Evolutionary conservation across 2,888 invertebrate species (phyloP).

Genomic region (Coenonympha arcania): DNA sequence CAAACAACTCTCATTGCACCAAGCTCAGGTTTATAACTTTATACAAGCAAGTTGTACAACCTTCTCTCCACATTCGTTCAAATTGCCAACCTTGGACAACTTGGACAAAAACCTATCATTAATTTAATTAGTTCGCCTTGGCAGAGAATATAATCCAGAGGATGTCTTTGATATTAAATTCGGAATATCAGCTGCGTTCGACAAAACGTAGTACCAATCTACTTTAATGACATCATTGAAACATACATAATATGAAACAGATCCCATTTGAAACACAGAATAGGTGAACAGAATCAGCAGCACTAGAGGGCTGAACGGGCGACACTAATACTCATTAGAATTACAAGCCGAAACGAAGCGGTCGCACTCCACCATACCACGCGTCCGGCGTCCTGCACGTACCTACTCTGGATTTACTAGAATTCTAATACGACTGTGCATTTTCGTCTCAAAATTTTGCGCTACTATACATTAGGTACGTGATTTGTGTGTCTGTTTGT

Average conservation of each 20-base stretch:
- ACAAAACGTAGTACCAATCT: neutral
- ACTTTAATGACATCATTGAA: neutral
- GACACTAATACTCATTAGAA: conserved; percentile 73
- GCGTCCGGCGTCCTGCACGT: no score
- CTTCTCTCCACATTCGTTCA: no score
- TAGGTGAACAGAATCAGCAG: conserved; percentile 23
- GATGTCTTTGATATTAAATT: no score
- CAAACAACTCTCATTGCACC: no score
- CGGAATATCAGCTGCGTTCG: no score
- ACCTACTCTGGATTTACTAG: conserved; percentile 26
- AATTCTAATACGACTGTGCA: conserved; percentile 18
- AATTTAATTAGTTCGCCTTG: no score
- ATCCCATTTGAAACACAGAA: conserved; percentile 22
- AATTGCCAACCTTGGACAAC: no score
- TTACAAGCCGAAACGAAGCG: conserved; percentile 65
- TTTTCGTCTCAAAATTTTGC: conserved; percentile 18
- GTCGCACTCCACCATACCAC: conserved; percentile 27
- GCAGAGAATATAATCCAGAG: no score
- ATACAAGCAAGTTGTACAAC: no score
- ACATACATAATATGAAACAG: conserved; percentile 16
- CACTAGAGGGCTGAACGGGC: conserved; percentile 41
- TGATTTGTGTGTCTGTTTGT: neutral
- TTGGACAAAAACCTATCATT: neutral
- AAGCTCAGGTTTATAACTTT: no score
- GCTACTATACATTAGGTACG: neutral